These are phyloP conservation scores for Drosophila busckii DNA, from an alignment of 1,140 invertebrate genomes.

Conservation along the genomic window DNA sequence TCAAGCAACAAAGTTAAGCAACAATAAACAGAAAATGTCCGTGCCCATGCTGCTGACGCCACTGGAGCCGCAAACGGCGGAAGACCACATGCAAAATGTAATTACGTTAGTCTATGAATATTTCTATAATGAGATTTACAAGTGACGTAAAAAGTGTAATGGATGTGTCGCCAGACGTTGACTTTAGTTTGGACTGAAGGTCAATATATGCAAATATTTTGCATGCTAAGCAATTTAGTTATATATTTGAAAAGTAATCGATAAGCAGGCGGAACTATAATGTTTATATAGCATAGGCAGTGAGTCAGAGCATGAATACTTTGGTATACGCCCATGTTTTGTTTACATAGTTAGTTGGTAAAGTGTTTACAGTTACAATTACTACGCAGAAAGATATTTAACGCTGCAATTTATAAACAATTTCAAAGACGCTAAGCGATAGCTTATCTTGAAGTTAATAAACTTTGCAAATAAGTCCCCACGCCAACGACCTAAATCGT, in stretches of 20 bases:
- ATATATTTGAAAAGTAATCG: conserved; percentile 38
- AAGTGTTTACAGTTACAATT: no score
- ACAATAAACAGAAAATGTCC: conserved; percentile 36
- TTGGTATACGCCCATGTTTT: no score
- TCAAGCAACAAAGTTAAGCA: background rate
- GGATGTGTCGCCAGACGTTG: conserved; percentile 35
- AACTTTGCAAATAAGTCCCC: background rate
- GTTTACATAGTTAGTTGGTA: no score
- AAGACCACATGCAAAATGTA: conserved; percentile 70
- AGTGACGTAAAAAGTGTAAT: conserved; percentile 21
- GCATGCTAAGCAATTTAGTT: conserved; percentile 26
- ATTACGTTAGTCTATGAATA: conserved; percentile 27
- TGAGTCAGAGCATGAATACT: no score
- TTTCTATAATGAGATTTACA: background rate
- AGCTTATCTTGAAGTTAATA: conserved; percentile 2
- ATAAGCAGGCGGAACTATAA: no score
- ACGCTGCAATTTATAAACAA: no score
- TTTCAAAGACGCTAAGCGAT: background rate
- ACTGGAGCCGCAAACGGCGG: conserved; percentile 45
- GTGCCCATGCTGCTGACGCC: conserved; percentile 60
- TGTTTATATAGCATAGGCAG: no score
- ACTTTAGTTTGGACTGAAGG: conserved; percentile 49
- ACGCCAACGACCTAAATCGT: conserved; percentile 3
- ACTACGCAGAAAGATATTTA: no score
- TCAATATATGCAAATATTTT: conserved; percentile 39